Conservation (phyloP, 2,888 invertebrate genomes). For the Amphipyra berbera region DNA sequence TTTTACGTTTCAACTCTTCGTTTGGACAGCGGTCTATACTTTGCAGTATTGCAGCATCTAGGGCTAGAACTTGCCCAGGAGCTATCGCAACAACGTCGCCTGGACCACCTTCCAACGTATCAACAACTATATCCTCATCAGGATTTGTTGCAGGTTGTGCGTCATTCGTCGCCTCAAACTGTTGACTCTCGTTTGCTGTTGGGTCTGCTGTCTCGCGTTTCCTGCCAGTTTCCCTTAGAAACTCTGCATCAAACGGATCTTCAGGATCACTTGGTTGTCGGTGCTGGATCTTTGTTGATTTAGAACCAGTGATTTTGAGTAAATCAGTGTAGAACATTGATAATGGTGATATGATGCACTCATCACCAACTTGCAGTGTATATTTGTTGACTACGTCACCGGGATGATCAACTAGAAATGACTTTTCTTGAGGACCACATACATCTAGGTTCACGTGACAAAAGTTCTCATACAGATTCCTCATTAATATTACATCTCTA, state of each 20-base stretch:
- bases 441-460: constrained; percentile 97
- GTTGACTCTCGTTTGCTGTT: constrained; percentile 80
- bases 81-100: constrained; percentile 92
- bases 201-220: constrained; percentile 86
- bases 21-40: constrained; percentile 97
- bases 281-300: constrained; percentile 93
- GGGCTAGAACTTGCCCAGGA: constrained; percentile 94
- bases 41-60: constrained; percentile 97
- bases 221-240: constrained; percentile 95
- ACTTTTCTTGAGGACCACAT: constrained; percentile 96
- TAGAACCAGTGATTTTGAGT: constrained; percentile 95
- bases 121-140: constrained; percentile 94
- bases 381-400: constrained; percentile 92
- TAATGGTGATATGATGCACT: constrained; percentile 97
- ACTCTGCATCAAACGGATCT: constrained; percentile 98
- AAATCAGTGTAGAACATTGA: constrained; percentile 97
- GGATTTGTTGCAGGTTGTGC: constrained; percentile 84
- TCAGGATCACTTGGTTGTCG: constrained; percentile 94
- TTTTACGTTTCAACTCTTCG: constrained; percentile 97
- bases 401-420: constrained; percentile 93
- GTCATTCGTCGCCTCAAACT: constrained; percentile 87
- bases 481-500: constrained; percentile 94
- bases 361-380: constrained; percentile 96
- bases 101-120: constrained; percentile 88
- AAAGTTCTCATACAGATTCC: constrained; percentile 96